phyloP scores from a whole-genome alignment of 2,888 invertebrate genomes.

The Ophion obscuratus region DNA sequence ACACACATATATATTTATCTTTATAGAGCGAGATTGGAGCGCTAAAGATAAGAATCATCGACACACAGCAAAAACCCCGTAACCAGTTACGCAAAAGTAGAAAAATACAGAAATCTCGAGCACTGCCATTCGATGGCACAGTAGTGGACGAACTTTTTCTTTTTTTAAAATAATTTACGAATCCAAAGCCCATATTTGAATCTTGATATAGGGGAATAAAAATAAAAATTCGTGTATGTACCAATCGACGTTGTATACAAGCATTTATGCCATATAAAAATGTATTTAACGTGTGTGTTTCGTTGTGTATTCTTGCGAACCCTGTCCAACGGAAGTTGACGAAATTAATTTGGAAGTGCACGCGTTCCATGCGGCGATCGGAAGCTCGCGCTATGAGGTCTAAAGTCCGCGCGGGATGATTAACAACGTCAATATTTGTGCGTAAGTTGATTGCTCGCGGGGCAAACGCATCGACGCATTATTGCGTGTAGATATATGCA shows the following conservation, averaged over 20 bases:
- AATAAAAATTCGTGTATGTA: slow-evolving; percentile 44
- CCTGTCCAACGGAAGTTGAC: background rate
- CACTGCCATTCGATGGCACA: slow-evolving; percentile 48
- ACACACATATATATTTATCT: too few relatives aligned
- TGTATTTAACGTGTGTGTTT: slow-evolving; percentile 52
- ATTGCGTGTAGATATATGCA: slow-evolving; percentile 46
- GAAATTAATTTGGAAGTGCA: slow-evolving; percentile 36
- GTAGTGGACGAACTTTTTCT: slow-evolving; percentile 10
- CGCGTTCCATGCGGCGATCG: background rate
- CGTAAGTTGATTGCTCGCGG: slow-evolving; percentile 47
- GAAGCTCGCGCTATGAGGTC: slow-evolving; percentile 6
- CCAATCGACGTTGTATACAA: slow-evolving; percentile 69
- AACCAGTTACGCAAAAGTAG: slow-evolving; percentile 13
- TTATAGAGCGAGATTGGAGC: too few relatives aligned
- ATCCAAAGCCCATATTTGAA: slow-evolving; percentile 16
- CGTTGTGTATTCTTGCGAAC: background rate
- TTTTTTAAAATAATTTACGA: background rate
- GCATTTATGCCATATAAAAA: slow-evolving; percentile 70
- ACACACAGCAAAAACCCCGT: background rate
- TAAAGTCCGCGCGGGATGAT: slow-evolving; percentile 43
- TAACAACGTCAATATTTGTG: slow-evolving; percentile 33
- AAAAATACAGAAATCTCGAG: slow-evolving; percentile 37
- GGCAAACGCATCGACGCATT: slow-evolving; percentile 62
- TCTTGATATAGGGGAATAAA: slow-evolving; percentile 38
- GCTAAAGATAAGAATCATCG: too few relatives aligned